Conservation (phyloP, 2,888 invertebrate genomes). For the Cynaeus angustus region DNA sequence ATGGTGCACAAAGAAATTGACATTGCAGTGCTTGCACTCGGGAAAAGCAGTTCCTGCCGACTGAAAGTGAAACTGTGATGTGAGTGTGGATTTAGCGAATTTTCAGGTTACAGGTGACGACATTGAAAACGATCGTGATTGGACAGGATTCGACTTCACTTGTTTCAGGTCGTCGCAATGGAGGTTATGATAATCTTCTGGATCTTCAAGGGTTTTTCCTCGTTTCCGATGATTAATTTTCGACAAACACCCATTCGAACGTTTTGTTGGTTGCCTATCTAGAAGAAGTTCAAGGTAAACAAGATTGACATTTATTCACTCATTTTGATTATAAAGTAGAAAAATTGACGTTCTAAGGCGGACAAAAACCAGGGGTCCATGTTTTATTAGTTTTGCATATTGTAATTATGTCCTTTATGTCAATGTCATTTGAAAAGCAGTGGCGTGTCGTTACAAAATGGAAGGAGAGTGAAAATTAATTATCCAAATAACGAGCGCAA, state of each 20-base stretch:
- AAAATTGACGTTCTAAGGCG: no score
- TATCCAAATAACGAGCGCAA: no score
- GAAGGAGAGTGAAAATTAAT: no score
- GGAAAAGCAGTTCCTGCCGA: conserved; percentile 75
- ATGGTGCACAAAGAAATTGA: conserved; percentile 56
- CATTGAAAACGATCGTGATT: conserved; percentile 6
- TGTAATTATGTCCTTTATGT: no score
- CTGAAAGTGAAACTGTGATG: conserved; percentile 78
- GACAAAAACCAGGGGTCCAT: no score
- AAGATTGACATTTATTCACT: conserved; percentile 1
- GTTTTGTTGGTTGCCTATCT: conserved; percentile 43
- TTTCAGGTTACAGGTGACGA: conserved; percentile 21
- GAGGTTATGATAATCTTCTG: not conserved
- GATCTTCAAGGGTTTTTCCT: conserved; percentile 67
- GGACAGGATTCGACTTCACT: conserved; percentile 12
- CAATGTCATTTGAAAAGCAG: no score
- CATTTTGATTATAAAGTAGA: not conserved
- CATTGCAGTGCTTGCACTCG: conserved; percentile 68
- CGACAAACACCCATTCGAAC: no score
- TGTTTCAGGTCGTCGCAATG: not conserved
- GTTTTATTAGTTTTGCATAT: no score
- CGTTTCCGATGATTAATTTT: no score
- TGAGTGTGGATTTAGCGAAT: conserved; percentile 68
- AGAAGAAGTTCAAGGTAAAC: conserved; percentile 28
- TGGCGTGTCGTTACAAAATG: no score